These are phyloP conservation scores for Orchesella cincta DNA, from an alignment of 1,140 invertebrate species.

Conservation along the genomic window DNA sequence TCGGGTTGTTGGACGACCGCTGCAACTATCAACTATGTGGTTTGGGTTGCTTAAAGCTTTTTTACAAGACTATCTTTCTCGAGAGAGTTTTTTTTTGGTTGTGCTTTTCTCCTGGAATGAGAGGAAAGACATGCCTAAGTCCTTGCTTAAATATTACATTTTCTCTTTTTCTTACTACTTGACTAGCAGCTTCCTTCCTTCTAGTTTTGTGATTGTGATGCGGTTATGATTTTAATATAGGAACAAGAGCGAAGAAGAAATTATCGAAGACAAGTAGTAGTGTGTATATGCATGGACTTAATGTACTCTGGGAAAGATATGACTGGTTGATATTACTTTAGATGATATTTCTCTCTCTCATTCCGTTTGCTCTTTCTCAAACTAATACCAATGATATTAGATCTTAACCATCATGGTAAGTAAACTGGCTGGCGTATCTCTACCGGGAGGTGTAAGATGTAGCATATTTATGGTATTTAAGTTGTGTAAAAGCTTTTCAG, in stretches of 20 bases:
- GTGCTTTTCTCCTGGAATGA: background rate
- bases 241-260: no score
- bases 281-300: no score
- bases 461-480: slow-evolving; percentile 14
- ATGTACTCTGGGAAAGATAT: no score
- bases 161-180: background rate
- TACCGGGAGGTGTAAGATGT: no score
- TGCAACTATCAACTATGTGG: no score
- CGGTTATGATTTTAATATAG: no score
- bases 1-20: no score
- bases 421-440: no score
- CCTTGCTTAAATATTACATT: slow-evolving; percentile 12
- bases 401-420: no score
- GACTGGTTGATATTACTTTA: background rate
- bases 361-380: background rate
- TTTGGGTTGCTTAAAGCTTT: slow-evolving; percentile 11
- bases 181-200: background rate
- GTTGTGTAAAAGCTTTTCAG: background rate
- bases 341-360: background rate
- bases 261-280: no score
- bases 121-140: slow-evolving; percentile 10
- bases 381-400: slow-evolving; percentile 19
- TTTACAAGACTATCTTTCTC: slow-evolving; percentile 15
- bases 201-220: background rate
- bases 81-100: background rate